Base-by-base conservation (phyloP, 2,888 invertebrate species). In the Carterocephalus palaemon region DNA sequence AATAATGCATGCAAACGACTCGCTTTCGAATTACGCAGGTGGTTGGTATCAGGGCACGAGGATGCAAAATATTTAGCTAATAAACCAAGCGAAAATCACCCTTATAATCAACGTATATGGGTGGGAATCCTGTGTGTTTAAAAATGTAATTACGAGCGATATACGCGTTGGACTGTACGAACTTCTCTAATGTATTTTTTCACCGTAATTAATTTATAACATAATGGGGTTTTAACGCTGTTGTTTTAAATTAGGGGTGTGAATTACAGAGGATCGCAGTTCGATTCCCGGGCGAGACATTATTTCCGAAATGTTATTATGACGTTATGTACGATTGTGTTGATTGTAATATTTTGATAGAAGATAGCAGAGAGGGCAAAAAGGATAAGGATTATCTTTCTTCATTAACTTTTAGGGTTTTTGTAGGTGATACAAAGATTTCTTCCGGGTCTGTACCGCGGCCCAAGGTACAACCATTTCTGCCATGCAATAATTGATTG, bases 221-320 rank as follows among this genome's bases (percentile, higher is more conserved):
- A 23, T 58, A 60, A 60, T 62, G 57, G 54, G 46, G 53, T 56
- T 59, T 57, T 57, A 59, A 59, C 56, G 51, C 54, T 47, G 46
- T 39, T 49, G 53, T 54, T 50, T 48, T 17, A 22, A 39, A 47
- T 48, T 47, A 47, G 43, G 51, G 48, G 20, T 43, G 41, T 47
- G 33, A 42, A 48, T 51, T 38, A 45, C 12, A 20, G 9, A 19
- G 32, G 32, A 42, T 41, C 26, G 23, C 36, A 9, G 26, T 47
- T 52, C 52, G 49, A 48, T 43, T 49, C 52, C 52, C 49, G 49
- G 33, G 48, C 29, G 52, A 46, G 47, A 42, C 36, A 43, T 49
- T 38, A 33, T 31, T 43, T 50, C 45, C 20, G 23, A 38, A 37
- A 45, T 26, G 26, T 47, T 28, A 31, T 46, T 43, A 29, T 49